A percentile compares a stretch with the other conserved stretches of the same genome.
phyloP scores from a whole-genome alignment of 2,113 vertebrate species.

The Phylloscopus whistleri region DNA sequence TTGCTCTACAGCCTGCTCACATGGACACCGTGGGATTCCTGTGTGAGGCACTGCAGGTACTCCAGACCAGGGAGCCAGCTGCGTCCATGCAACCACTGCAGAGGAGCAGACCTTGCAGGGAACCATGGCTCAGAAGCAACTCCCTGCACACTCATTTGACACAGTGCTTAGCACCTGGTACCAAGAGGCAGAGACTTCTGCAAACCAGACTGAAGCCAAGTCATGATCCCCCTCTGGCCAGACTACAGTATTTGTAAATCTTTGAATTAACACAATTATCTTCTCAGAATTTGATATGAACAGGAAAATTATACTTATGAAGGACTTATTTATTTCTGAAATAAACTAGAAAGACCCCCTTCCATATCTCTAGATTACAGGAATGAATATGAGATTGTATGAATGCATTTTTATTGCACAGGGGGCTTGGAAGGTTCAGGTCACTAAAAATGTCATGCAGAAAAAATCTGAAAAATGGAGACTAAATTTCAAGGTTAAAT shows the following conservation, averaged over 20 bases:
- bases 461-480: background rate
- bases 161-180: background rate
- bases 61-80: background rate
- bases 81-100: fast-evolving
- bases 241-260: background rate
- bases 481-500: background rate
- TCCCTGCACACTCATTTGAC: background rate
- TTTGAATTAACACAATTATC: background rate
- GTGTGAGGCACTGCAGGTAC: fast-evolving
- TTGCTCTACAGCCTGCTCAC: background rate
- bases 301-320: background rate
- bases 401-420: background rate
- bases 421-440: background rate
- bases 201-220: background rate
- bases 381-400: background rate
- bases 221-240: background rate
- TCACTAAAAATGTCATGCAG: background rate
- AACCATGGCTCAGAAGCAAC: background rate
- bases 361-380: background rate
- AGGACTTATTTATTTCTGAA: background rate
- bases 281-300: background rate
- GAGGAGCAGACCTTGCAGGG: background rate
- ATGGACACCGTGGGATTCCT: fast-evolving
- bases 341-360: background rate
- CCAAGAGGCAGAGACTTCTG: background rate